phyloP scores from a whole-genome alignment of 2,797 vertebrate species.

The Characodon lateralis region DNA sequence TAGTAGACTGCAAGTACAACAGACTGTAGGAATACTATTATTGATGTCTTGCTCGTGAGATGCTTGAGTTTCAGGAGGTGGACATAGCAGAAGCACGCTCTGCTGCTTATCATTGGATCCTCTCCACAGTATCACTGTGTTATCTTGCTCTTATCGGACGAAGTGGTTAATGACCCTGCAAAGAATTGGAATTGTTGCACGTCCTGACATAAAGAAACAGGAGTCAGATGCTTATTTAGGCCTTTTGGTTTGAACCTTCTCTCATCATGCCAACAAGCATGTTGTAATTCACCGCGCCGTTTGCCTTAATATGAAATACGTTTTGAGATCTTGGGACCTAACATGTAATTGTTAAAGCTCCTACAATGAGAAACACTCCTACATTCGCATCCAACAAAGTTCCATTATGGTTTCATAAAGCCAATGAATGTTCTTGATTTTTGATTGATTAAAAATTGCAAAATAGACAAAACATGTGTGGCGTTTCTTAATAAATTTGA shows the following conservation, averaged over 20 bases:
- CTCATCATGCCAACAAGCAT: background rate
- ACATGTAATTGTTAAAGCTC: background rate
- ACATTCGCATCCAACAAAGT: too few species aligned
- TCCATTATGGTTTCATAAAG: too few species aligned
- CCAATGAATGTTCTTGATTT: too few species aligned
- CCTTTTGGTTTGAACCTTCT: background rate
- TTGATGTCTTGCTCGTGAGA: background rate
- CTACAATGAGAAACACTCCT: too few species aligned
- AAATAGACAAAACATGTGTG: too few species aligned
- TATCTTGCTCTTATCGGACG: slow-evolving; percentile 72
- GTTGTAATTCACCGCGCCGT: background rate
- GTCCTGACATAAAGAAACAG: slow-evolving; percentile 15
- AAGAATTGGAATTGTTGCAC: slow-evolving; percentile 19
- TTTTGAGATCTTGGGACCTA: background rate
- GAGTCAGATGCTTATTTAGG: slow-evolving; percentile 11
- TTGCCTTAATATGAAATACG: background rate
- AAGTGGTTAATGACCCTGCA: slow-evolving; percentile 64
- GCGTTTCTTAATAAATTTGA: too few species aligned
- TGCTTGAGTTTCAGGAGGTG: background rate
- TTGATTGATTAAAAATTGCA: too few species aligned
- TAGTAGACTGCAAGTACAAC: slow-evolving; percentile 20
- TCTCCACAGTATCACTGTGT: slow-evolving; percentile 53
- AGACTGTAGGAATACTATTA: background rate
- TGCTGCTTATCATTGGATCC: slow-evolving; percentile 56
- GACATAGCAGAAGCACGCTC: slow-evolving; percentile 35